These are phyloP conservation scores for Uria lomvia DNA, from an alignment of 2,113 vertebrate species.

Conservation along the genomic window DNA sequence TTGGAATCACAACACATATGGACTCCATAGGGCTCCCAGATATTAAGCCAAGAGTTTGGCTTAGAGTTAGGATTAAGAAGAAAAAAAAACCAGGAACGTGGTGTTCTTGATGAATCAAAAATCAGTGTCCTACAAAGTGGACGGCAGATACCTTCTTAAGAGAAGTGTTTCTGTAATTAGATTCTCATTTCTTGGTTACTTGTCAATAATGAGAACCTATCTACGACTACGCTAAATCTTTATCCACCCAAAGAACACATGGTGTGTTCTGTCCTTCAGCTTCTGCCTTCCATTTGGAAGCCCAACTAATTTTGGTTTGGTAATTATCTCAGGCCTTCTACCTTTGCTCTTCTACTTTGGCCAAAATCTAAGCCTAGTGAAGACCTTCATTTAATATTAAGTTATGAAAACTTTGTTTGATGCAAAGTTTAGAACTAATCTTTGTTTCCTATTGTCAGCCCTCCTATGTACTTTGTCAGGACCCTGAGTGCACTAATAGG, in stretches of 20 bases:
- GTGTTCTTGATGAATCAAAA: neutral
- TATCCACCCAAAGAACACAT: neutral
- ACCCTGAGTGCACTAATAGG: neutral
- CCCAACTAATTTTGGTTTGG: neutral
- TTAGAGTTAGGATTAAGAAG: neutral
- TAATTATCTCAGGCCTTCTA: neutral
- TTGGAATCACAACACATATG: neutral
- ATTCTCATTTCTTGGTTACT: neutral
- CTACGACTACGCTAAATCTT: neutral
- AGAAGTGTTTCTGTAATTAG: neutral
- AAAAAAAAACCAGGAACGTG: fast-evolving
- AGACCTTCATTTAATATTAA: neutral
- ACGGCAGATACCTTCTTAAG: neutral
- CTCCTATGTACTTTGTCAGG: neutral
- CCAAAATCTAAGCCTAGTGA: neutral
- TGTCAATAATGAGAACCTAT: neutral
- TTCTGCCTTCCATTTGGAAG: neutral
- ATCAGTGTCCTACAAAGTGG: neutral
- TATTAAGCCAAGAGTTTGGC: neutral
- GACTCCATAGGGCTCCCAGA: neutral
- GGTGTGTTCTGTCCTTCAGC: neutral
- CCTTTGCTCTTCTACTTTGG: neutral
- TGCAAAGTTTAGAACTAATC: neutral
- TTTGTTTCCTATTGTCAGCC: neutral
- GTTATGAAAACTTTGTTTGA: neutral